phyloP scores from a whole-genome alignment of 1,140 invertebrate species.

The Mycetomoellerius zeteki region DNA sequence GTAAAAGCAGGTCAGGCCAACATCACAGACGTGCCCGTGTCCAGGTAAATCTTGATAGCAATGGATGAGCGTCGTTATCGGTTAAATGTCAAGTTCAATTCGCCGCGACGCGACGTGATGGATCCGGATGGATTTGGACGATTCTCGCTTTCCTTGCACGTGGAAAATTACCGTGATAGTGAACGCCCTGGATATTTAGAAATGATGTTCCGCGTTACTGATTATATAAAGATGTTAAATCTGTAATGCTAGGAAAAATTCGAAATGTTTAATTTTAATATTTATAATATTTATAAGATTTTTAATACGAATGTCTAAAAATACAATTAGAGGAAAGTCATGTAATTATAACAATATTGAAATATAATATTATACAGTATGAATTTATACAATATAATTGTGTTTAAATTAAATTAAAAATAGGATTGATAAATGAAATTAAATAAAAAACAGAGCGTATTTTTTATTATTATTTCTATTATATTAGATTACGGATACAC shows the following conservation, averaged over 20 bases:
- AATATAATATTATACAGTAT: not conserved
- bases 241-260: not conserved
- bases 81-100: constrained; percentile 69
- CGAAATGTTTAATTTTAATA: not conserved
- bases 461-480: no score
- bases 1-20: constrained; percentile 67
- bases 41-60: constrained; percentile 63
- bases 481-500: no score
- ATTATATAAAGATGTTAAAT: not conserved
- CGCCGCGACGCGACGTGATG: constrained; percentile 46
- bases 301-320: not conserved
- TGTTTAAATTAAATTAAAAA: no score
- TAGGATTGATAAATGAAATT: no score
- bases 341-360: not conserved
- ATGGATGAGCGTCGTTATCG: constrained; percentile 65
- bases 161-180: constrained; percentile 1
- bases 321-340: not conserved
- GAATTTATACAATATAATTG: no score
- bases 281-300: constrained; percentile 11
- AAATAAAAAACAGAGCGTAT: no score
- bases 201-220: constrained; percentile 2
- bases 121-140: constrained; percentile 47
- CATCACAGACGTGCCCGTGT: constrained; percentile 14
- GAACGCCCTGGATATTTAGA: not conserved
- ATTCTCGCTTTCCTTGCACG: constrained; percentile 11